Percentiles rank a stretch among this genome's conserved stretches.
These are phyloP conservation scores for Syngnathus rostellatus DNA, from an alignment of 2,797 vertebrate species.

Conservation along the genomic window DNA sequence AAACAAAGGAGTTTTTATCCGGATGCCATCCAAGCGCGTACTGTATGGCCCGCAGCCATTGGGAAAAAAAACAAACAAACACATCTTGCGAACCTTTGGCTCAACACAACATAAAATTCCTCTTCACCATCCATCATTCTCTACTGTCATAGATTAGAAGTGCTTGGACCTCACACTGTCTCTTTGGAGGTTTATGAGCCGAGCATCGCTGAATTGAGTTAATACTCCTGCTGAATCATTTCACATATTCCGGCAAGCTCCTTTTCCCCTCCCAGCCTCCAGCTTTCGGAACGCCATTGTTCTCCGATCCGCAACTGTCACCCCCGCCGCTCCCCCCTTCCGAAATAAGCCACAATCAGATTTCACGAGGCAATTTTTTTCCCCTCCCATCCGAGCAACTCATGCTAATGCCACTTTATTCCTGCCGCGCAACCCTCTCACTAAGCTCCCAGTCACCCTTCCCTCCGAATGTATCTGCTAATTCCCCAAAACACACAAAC, in stretches of 20 bases:
- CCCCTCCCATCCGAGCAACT: slow-evolving; percentile 43
- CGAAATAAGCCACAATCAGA: slow-evolving; percentile 53
- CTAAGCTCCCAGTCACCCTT: slow-evolving; percentile 61
- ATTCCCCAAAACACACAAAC: slow-evolving; percentile 53
- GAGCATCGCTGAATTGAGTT: slow-evolving; percentile 44
- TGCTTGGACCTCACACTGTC: slow-evolving; percentile 31
- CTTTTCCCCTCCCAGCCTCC: slow-evolving; percentile 31
- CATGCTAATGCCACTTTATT: slow-evolving; percentile 59
- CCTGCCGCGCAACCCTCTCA: slow-evolving; percentile 41
- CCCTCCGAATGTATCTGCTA: slow-evolving; percentile 55
- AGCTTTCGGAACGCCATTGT: slow-evolving; percentile 44
- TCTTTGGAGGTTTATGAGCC: slow-evolving; percentile 39
- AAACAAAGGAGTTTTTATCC: too few species aligned
- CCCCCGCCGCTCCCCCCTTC: slow-evolving; percentile 12
- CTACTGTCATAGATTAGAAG: slow-evolving; percentile 33
- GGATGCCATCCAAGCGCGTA: too few species aligned
- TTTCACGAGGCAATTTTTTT: slow-evolving; percentile 55
- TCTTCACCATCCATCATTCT: slow-evolving; percentile 4
- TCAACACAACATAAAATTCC: slow-evolving; percentile 14
- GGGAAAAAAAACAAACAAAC: background rate
- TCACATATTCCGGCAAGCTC: slow-evolving; percentile 39
- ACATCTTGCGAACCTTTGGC: background rate
- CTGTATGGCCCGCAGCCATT: background rate
- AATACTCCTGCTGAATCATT: slow-evolving; percentile 40
- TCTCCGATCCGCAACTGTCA: slow-evolving; percentile 45